Conservation (phyloP, 2,888 invertebrate species). For the Lepeophtheirus nordmannii region DNA sequence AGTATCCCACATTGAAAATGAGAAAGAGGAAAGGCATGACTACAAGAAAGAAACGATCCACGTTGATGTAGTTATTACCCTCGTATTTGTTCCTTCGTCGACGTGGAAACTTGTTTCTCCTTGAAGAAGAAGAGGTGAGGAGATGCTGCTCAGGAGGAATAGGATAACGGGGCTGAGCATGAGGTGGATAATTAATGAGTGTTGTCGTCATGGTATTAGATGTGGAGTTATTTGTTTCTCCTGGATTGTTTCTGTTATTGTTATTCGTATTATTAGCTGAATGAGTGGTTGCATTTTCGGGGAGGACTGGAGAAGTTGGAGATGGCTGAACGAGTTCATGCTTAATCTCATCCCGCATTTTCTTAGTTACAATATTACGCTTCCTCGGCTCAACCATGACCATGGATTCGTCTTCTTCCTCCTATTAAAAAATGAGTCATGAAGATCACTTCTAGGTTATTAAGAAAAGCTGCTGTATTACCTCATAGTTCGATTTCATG, state of each 20-base stretch:
- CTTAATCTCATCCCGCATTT: neutral
- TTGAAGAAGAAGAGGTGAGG: neutral
- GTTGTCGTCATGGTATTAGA: neutral
- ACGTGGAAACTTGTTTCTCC: neutral
- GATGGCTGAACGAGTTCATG: neutral
- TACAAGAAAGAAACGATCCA: conserved; percentile 18
- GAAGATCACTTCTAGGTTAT: too few relatives aligned
- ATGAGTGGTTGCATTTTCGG: neutral
- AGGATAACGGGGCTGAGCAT: neutral
- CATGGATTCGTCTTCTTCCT: neutral
- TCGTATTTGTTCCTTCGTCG: neutral
- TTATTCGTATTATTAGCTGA: neutral
- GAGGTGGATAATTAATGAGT: neutral
- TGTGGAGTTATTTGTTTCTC: too few relatives aligned
- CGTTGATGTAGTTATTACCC: conserved; percentile 17
- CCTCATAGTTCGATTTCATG: neutral
- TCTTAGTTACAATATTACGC: neutral
- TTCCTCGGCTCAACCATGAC: neutral
- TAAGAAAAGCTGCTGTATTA: too few relatives aligned
- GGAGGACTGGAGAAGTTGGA: neutral
- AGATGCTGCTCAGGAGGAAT: neutral
- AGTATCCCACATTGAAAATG: conserved; percentile 15
- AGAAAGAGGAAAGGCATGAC: conserved; percentile 17
- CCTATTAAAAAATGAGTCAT: neutral
- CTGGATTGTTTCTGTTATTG: neutral